Base-by-base conservation (phyloP, 2,888 invertebrate species). In the Epirrita christyi region DNA sequence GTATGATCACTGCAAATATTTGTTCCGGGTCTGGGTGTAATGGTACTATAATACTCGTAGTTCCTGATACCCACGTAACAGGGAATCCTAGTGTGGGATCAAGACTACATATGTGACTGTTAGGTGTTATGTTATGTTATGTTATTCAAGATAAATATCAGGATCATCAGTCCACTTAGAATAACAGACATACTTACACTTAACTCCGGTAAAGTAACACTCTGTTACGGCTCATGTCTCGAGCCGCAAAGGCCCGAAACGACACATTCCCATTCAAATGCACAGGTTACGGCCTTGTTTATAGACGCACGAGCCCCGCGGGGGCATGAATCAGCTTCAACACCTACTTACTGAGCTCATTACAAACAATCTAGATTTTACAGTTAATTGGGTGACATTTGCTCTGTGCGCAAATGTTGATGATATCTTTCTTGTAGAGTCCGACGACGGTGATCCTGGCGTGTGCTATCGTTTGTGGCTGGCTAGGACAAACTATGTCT, bases 341-440 rank as follows among this genome's bases (percentile, higher is more conserved):
- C 50, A 56, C 46, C 15, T 38, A 51, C 51, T 46, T 50, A 46
- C 50, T 42, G 27, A 56, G 15, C 46, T 45, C 41, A 51, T 56
- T 50, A 49, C 15, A n/a, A 49, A 44, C 44, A 13, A 27, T 38
- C 41, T 47, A 11, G 21, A 37, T 40, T 37, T 41, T 10, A 52
- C 40, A 2, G 32, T 29, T 7, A 44, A 37, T 6, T 6, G 27
- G 37, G 13, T 29, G 15, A 38, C 14, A 38, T 40, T n/a, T 40
- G 14, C 13, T 40, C n/a, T n/a, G 14, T 14, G 14, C n/a, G 21
- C 21, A 21, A 21, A 21, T 21, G n/a, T n/a, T n/a, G n/a, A n/a
- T n/a, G n/a, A n/a, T n/a, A n/a, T n/a, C n/a, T n/a, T n/a, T n/a
- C n/a, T n/a, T n/a, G n/a, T n/a, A n/a, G n/a, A n/a, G n/a, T n/a